Evolutionary conservation across 2,888 invertebrate genomes (phyloP), one percentile per base, ranked within the genome.

Genomic region (Meteorus colon): DNA sequence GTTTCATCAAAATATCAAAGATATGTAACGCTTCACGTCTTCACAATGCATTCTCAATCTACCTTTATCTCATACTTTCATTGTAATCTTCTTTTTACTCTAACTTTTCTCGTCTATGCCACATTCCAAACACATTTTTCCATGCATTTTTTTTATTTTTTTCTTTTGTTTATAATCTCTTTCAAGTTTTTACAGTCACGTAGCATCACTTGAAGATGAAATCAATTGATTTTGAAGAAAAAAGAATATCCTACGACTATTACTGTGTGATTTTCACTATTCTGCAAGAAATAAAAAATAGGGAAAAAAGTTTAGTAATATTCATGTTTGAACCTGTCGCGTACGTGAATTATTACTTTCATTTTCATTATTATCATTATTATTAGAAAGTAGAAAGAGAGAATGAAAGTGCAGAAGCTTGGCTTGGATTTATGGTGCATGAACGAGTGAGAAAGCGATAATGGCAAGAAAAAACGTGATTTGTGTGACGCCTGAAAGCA

Each of bases 401-500:
- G 16, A 31, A 74, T 51, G 62, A 62, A 10, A 65, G 14, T 65
- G 59, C 4, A n/a, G 34, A 71, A 70, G 41, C 34, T 37, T 60
- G 8, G 14, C 37, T 19, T 67, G 27, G 62, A 75, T 75, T 75
- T 75, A 75, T 70, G 70, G 65, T 24, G 19, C 24, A 24, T 31
- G 34, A 37, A 37, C 55, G 72, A 63, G 69, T 51, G 60, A 67
- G 75, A 60, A 19, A 60, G 19, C 5, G 63, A 63, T 63, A 29
- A 31, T 29, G 63, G 59, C 34, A 41, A 76, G 73, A 62, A 77
- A 78, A 73, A 79, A 75, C 34, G 67, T 79, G 79, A 79, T 79
- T 79, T 79, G 79, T 79, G 79, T 66, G 74, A 67, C 75, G 73
- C 63, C 62, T 76, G 75, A 74, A 78, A 79, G 76, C 74, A 75